Conservation (phyloP, 2,888 invertebrate genomes). For the Polydrusus cervinus region DNA sequence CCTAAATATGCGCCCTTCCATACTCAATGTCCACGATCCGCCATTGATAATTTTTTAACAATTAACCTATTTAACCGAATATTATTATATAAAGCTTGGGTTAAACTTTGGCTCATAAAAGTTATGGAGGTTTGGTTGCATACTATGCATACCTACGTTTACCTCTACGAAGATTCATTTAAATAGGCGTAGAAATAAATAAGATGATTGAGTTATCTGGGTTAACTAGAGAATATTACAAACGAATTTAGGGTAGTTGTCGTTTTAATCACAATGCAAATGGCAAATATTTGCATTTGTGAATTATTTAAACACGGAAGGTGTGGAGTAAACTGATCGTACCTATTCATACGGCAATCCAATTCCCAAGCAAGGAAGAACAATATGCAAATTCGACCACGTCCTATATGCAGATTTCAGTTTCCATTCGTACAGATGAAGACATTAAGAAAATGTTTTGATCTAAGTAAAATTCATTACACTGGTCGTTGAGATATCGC, state of each 20-base stretch:
- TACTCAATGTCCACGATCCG: too few species aligned
- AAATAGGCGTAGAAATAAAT: constrained; percentile 13
- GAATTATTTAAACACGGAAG: constrained; percentile 53
- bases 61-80: too few species aligned
- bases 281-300: constrained; percentile 55
- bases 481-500: constrained; percentile 53
- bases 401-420: constrained; percentile 54
- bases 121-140: constrained; percentile 17
- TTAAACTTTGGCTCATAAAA: background rate
- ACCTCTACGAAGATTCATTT: constrained; percentile 9
- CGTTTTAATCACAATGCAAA: constrained; percentile 51
- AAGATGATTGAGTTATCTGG: constrained; percentile 37
- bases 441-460: constrained; percentile 59
- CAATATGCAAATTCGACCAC: constrained; percentile 48
- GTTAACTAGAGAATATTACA: constrained; percentile 43
- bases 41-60: too few species aligned
- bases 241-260: constrained; percentile 47
- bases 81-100: too few species aligned
- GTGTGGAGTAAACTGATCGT: constrained; percentile 40
- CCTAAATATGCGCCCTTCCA: too few species aligned
- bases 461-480: constrained; percentile 56
- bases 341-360: constrained; percentile 39
- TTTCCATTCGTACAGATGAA: constrained; percentile 57
- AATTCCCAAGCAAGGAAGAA: constrained; percentile 49
- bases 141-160: constrained; percentile 12